These are phyloP conservation scores for Mystacornis crossleyi DNA, from an alignment of 2,113 vertebrate genomes.

Conservation along the genomic window DNA sequence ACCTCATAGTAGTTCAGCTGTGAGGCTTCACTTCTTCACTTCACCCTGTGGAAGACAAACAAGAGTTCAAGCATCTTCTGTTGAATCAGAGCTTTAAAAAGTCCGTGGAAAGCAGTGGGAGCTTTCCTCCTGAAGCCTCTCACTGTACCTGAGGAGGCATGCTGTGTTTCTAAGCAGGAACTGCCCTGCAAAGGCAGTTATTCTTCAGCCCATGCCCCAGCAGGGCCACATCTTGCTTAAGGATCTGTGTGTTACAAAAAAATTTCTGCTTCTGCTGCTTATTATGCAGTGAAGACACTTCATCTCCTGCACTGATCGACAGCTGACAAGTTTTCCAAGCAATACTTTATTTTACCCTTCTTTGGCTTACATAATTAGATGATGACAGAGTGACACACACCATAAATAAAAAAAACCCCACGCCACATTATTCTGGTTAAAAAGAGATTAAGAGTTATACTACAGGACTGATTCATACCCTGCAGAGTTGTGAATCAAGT, in stretches of 20 bases:
- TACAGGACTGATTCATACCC: slow-evolving; percentile 10
- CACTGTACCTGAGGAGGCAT: background rate
- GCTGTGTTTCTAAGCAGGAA: background rate
- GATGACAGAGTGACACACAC: background rate
- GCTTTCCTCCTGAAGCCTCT: background rate
- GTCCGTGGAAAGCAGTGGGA: background rate
- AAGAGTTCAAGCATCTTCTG: background rate
- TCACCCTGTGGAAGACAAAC: slow-evolving; percentile 83
- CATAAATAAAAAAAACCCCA: background rate
- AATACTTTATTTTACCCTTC: background rate
- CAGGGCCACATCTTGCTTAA: background rate
- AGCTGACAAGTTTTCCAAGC: background rate
- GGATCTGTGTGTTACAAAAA: background rate
- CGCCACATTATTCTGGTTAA: slow-evolving; percentile 6
- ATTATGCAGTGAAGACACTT: background rate
- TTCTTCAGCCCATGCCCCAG: background rate
- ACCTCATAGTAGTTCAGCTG: slow-evolving; percentile 95
- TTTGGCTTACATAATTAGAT: slow-evolving; percentile 7
- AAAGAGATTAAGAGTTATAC: slow-evolving; percentile 4
- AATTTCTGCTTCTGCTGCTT: background rate
- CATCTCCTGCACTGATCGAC: background rate
- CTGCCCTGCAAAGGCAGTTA: background rate
- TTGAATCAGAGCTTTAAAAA: background rate
- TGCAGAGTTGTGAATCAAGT: slow-evolving; percentile 34
- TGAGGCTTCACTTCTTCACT: slow-evolving; percentile 83